Percentiles rank a stretch among this genome's conserved stretches.
Conservation (phyloP, 2,797 vertebrate genomes). For the Acanthiza pusilla region DNA sequence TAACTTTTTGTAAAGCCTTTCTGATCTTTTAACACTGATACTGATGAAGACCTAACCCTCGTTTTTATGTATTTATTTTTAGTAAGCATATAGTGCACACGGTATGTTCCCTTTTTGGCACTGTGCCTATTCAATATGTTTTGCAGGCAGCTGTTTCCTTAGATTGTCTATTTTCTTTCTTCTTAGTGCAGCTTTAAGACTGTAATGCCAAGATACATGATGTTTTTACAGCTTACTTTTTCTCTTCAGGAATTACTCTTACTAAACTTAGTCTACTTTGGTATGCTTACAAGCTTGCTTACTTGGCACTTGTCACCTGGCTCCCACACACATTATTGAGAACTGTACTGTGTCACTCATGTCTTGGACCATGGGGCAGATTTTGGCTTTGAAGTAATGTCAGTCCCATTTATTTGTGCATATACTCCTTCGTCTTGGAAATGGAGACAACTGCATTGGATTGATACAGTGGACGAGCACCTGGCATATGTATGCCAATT, state of each 20-base stretch:
- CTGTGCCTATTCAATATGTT: not conserved
- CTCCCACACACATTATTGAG: not conserved
- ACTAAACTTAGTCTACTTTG: not conserved
- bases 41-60: not conserved
- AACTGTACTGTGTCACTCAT: not conserved
- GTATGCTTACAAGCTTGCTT: not conserved
- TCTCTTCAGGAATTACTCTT: not conserved
- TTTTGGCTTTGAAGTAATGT: not conserved
- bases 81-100: not conserved
- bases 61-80: not conserved
- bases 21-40: not conserved
- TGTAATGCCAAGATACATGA: not conserved
- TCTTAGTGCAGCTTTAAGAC: not conserved
- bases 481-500: not conserved
- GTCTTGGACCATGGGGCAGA: not conserved
- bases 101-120: not conserved
- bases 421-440: not conserved
- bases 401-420: not conserved
- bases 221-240: not conserved
- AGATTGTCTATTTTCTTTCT: constrained; percentile 44
- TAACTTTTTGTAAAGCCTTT: not conserved
- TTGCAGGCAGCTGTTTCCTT: constrained; percentile 50
- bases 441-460: not conserved
- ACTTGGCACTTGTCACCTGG: not conserved
- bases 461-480: not conserved